Conservation (phyloP, 2,797 vertebrate species). For the Cirrhinus molitorella region DNA sequence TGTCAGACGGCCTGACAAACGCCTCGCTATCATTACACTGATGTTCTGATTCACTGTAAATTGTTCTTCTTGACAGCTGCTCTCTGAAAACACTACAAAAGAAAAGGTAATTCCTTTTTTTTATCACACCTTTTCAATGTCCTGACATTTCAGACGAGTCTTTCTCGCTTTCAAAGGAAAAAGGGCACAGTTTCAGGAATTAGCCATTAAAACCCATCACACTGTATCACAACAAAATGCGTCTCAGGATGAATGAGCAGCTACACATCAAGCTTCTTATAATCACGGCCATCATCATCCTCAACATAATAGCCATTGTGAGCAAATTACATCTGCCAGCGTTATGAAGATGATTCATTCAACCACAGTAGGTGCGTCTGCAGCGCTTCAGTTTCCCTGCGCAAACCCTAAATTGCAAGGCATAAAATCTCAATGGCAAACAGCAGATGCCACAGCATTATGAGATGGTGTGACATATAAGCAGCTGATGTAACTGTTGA, state of each 20-base stretch:
- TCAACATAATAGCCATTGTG: slow-evolving; percentile 56
- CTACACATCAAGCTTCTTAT: slow-evolving; percentile 25
- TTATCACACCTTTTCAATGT: slow-evolving; percentile 73
- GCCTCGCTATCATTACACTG: slow-evolving; percentile 67
- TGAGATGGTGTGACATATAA: slow-evolving; percentile 32
- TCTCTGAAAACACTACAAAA: slow-evolving; percentile 62
- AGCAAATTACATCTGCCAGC: slow-evolving; percentile 60
- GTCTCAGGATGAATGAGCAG: slow-evolving; percentile 24
- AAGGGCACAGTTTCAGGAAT: slow-evolving; percentile 37
- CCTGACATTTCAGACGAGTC: slow-evolving; percentile 69
- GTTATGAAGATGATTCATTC: slow-evolving; percentile 52
- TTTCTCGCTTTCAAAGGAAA: slow-evolving; percentile 60
- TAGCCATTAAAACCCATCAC: slow-evolving; percentile 23
- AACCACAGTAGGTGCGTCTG: background rate
- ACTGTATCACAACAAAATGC: background rate
- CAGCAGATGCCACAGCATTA: slow-evolving; percentile 27
- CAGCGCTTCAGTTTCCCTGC: background rate
- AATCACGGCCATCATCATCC: slow-evolving; percentile 63
- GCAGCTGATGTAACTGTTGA: background rate
- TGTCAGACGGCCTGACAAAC: slow-evolving; percentile 42
- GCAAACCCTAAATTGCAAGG: slow-evolving; percentile 21
- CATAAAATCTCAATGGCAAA: slow-evolving; percentile 43
- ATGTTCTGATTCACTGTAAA: slow-evolving; percentile 65
- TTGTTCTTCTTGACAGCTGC: slow-evolving; percentile 61
- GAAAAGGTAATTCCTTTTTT: slow-evolving; percentile 75